Percentiles rank a stretch among this genome's conserved stretches.
Conservation (phyloP, 2,797 vertebrate species). For the Gymnopithys bicolor region DNA sequence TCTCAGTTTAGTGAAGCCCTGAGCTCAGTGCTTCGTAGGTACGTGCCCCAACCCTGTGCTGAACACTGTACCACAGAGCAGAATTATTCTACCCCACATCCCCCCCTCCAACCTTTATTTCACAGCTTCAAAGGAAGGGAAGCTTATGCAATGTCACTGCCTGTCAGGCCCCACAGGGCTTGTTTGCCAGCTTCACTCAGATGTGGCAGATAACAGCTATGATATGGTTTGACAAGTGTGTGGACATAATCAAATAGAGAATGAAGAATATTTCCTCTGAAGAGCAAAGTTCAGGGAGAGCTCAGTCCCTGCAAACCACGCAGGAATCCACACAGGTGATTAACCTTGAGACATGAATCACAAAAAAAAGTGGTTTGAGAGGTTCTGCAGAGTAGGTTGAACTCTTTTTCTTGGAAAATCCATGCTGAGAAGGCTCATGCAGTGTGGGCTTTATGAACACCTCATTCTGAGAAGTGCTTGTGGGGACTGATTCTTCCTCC, state of each 20-base stretch:
- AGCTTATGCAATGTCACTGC: not conserved
- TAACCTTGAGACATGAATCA: accelerated
- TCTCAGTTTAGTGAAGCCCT: not conserved
- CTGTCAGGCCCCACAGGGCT: not conserved
- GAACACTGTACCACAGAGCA: not conserved
- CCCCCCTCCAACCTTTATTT: not conserved
- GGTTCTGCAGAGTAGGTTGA: not conserved
- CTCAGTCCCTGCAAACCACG: not conserved
- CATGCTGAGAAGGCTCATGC: not conserved
- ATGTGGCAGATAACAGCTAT: not conserved
- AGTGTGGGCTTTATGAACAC: not conserved
- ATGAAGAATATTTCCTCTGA: not conserved
- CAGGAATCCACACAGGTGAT: not conserved
- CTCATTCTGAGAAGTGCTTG: not conserved
- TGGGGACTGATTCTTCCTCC: not conserved
- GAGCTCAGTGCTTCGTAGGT: not conserved
- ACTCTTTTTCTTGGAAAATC: not conserved
- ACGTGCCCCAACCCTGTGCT: accelerated
- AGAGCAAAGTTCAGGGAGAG: not conserved
- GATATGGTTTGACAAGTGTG: not conserved
- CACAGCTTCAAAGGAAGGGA: not conserved
- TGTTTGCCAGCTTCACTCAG: not conserved
- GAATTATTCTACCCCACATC: not conserved
- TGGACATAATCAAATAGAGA: constrained; percentile 16
- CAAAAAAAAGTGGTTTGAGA: not conserved